These are phyloP conservation scores for Podargus strigoides DNA, from an alignment of 2,797 vertebrate genomes.

Conservation along the genomic window DNA sequence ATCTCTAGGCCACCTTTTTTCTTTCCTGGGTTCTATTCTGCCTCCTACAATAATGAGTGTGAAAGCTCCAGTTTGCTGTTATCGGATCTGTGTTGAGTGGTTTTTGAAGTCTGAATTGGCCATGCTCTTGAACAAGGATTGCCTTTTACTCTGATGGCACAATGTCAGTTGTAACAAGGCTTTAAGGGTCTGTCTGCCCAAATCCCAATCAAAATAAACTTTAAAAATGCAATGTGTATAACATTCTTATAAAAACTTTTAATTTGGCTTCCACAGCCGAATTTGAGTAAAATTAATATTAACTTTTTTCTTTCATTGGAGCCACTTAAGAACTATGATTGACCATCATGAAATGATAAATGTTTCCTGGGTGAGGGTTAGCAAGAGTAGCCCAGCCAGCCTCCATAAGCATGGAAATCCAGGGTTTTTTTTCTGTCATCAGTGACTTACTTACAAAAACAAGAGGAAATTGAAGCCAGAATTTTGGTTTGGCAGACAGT, in stretches of 20 bases:
- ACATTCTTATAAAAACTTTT: not conserved
- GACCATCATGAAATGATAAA: not conserved
- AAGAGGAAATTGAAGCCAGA: not conserved
- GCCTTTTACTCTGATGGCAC: not conserved
- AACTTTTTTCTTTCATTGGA: not conserved
- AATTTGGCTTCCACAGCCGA: not conserved
- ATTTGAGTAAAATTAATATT: not conserved
- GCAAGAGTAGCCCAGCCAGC: not conserved
- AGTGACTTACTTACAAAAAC: not conserved
- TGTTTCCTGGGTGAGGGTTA: not conserved
- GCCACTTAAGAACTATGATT: not conserved
- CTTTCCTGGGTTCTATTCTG: not conserved
- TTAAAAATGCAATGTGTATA: not conserved
- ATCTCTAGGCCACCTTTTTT: not conserved
- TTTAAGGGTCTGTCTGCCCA: not conserved
- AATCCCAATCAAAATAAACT: not conserved
- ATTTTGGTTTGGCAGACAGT: not conserved
- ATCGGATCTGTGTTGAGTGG: not conserved
- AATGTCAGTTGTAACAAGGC: not conserved
- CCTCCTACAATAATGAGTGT: not conserved
- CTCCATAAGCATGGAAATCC: not conserved
- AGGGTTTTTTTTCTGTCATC: not conserved
- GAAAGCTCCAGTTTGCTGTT: not conserved
- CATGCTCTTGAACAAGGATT: rapidly evolving
- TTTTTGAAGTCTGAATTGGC: not conserved